phyloP scores from a whole-genome alignment of 2,113 vertebrate genomes.

The Acanthochromis polyacanthus region DNA sequence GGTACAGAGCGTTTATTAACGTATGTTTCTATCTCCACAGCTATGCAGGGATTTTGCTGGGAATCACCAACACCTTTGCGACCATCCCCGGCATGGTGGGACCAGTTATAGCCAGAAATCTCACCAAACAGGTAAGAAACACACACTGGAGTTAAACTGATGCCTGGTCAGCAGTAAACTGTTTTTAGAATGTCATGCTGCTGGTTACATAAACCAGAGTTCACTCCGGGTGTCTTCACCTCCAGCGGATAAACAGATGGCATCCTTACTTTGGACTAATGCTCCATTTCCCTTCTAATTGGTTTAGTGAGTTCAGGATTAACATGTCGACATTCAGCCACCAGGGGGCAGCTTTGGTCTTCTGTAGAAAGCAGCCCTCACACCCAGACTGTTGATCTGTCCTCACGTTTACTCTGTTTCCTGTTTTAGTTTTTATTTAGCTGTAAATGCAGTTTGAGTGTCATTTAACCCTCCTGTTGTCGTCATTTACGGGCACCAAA shows the following conservation, averaged over 20 bases:
- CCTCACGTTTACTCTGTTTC: neutral
- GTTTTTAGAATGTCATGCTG: neutral
- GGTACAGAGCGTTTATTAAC: neutral
- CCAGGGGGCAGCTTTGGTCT: conserved; percentile 29
- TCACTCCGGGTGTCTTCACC: conserved; percentile 17
- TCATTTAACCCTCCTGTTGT: neutral
- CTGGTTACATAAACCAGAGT: neutral
- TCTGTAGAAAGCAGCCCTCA: neutral
- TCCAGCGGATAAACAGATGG: conserved; percentile 9
- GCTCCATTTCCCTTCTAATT: conserved; percentile 34
- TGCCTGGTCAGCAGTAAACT: neutral
- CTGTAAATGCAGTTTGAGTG: neutral
- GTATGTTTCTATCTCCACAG: conserved; percentile 70
- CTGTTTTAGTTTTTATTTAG: neutral
- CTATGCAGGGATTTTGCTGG: conserved; percentile 96
- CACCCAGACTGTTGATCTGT: neutral
- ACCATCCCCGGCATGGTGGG: conserved; percentile 98
- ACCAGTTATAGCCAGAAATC: conserved; percentile 91
- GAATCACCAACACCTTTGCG: conserved; percentile 97
- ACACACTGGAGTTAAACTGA: too few relatives aligned
- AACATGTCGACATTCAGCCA: conserved; percentile 19
- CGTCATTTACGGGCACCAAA: too few relatives aligned
- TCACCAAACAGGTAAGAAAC: conserved; percentile 91
- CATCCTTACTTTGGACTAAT: conserved; percentile 4
- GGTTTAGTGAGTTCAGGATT: conserved; percentile 41